Evolutionary conservation across 2,113 vertebrate genomes (phyloP).

Genomic region (Casuarius casuarius): DNA sequence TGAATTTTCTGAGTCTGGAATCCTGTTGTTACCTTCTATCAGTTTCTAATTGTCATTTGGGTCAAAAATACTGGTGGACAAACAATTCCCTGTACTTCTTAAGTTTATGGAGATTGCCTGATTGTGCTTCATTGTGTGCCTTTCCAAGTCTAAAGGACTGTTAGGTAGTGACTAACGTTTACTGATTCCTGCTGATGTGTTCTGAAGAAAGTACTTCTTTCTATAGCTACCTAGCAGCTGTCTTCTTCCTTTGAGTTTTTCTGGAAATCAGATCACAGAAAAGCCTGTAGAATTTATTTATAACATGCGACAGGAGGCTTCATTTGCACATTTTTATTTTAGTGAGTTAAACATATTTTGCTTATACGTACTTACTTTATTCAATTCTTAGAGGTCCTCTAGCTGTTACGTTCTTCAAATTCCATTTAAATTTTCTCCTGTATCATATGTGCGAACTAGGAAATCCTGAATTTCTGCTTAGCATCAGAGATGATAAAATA

Average conservation of each 20-base stretch:
- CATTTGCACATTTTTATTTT: neutral
- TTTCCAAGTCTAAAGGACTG: neutral
- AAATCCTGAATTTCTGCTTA: neutral
- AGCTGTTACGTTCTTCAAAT: neutral
- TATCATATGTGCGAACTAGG: neutral
- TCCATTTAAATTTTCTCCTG: neutral
- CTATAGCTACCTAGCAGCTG: neutral
- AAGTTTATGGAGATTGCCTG: neutral
- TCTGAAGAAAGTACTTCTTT: neutral
- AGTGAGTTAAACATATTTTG: neutral
- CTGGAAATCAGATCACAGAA: neutral
- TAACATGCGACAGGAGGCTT: neutral
- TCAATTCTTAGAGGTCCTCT: neutral
- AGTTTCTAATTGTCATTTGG: neutral
- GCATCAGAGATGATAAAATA: neutral
- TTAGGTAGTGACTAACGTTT: neutral
- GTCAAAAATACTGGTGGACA: neutral
- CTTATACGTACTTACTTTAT: neutral
- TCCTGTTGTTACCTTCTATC: accelerated
- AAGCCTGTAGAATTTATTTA: neutral
- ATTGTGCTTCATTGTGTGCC: neutral
- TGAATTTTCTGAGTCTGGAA: neutral
- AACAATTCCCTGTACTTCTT: neutral
- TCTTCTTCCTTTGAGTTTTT: neutral
- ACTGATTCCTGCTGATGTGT: neutral